Evolutionary conservation across 2,113 vertebrate species (phyloP), one percentile per base, ranked within the genome.

Genomic region (Otolemur garnettii): DNA sequence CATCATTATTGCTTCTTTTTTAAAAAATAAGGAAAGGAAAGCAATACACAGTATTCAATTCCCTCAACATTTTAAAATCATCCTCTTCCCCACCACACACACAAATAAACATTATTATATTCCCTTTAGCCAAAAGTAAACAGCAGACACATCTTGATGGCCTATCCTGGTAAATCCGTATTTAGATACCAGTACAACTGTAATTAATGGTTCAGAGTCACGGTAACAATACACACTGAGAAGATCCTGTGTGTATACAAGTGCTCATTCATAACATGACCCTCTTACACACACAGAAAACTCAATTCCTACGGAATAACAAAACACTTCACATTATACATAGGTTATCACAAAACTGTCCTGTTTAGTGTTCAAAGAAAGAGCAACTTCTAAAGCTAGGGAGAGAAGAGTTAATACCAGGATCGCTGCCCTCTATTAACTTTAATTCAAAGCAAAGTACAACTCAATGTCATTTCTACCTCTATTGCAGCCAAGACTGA

Each of bases 391-490:
- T 85, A 72, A 94, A 87, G 53, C 66, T 17, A 64, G 12, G 64
- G 15, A 68, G 33, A 89, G 82, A 93, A 66, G 88, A 90, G 83
- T 96, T 92, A 85, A 81, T 30, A 38, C 59, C 42, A 38, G 35
- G 35, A 74, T 57, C 87, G 94, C 89, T 82, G 92, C 93, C 94
- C 81, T 93, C 97, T 81, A 93, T 68, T 96, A 97, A 98, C 96
- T 97, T 96, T 86, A 75, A 96, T 93, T 92, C 85, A 91, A 96
- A 96, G 85, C 92, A 87, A 91, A 96, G 97, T 94, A 97, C 97
- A 95, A 95, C 96, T 92, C 95, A 98, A 97, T 97, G 97, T 97
- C 97, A 97, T 97, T 88, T 95, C 91, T 95, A 82, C 57, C 72
- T 91, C 95, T 42, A 91, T 74, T 22, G 89, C 82, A 83, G 69